Evolutionary conservation across 2,888 invertebrate species (phyloP).

Genomic region (Anorthoa munda): DNA sequence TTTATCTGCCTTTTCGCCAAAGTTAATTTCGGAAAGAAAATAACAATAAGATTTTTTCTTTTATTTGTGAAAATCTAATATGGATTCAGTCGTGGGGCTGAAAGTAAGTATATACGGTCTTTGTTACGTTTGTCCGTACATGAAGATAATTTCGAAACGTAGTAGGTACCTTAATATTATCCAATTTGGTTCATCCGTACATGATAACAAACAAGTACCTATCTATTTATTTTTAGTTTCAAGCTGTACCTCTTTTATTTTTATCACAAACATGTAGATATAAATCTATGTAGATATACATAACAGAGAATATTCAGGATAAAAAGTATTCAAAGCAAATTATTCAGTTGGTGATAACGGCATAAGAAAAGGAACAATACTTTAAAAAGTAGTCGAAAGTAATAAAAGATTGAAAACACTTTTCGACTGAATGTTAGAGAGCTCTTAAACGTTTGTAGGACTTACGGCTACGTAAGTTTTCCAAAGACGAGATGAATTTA

Average conservation of each 20-base stretch:
- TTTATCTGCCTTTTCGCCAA: slow-evolving; percentile 55
- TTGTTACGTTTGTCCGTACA: slow-evolving; percentile 41
- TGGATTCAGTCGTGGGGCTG: slow-evolving; percentile 35
- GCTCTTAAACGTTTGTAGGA: slow-evolving; percentile 72
- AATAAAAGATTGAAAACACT: slow-evolving; percentile 72
- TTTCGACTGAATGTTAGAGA: slow-evolving; percentile 67
- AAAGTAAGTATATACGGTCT: slow-evolving; percentile 40
- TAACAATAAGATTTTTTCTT: slow-evolving; percentile 43
- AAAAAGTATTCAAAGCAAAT: slow-evolving; percentile 5
- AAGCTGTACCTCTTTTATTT: slow-evolving; percentile 21
- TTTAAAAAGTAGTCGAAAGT: slow-evolving; percentile 60
- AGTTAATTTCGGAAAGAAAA: slow-evolving; percentile 58
- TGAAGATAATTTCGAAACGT: slow-evolving; percentile 34
- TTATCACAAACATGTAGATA: background rate
- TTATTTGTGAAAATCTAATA: slow-evolving; percentile 52
- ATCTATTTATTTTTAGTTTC: slow-evolving; percentile 11
- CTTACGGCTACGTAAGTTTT: slow-evolving; percentile 69
- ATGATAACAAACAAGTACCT: slow-evolving; percentile 20
- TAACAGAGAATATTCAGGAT: background rate
- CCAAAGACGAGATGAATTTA: slow-evolving; percentile 71
- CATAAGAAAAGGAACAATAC: slow-evolving; percentile 11
- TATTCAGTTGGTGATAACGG: slow-evolving; percentile 17
- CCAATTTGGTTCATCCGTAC: slow-evolving; percentile 33
- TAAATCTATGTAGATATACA: slow-evolving; percentile 6
- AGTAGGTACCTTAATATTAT: slow-evolving; percentile 23